Conservation (phyloP, 2,113 vertebrate genomes). For the Phycodurus eques region DNA sequence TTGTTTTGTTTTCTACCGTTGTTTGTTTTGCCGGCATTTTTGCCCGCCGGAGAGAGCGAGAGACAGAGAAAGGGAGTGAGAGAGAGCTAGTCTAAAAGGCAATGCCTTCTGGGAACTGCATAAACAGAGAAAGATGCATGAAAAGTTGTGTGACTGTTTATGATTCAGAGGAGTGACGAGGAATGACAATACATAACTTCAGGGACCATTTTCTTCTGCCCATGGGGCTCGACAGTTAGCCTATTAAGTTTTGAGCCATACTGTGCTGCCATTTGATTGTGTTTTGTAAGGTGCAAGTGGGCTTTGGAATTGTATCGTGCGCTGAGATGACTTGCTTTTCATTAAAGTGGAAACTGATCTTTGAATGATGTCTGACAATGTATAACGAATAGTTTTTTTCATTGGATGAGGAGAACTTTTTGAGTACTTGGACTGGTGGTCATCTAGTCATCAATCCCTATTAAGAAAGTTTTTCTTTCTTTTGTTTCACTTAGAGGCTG, state of each 20-base stretch:
- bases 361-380: not conserved
- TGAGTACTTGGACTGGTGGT: not conserved
- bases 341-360: not conserved
- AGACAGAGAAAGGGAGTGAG: constrained; percentile 34
- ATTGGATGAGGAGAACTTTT: constrained; percentile 30
- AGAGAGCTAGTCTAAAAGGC: constrained; percentile 60
- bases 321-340: constrained; percentile 17
- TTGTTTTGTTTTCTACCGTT: constrained; percentile 79
- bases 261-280: constrained; percentile 30
- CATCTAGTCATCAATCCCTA: not conserved
- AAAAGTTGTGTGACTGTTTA: constrained; percentile 73
- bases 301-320: constrained; percentile 30
- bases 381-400: constrained; percentile 30
- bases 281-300: constrained; percentile 34
- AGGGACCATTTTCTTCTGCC: constrained; percentile 46
- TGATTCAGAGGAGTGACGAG: constrained; percentile 67
- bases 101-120: constrained; percentile 73
- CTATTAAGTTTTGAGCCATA: constrained; percentile 45
- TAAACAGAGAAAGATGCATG: constrained; percentile 53
- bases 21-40: constrained; percentile 65
- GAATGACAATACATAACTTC: constrained; percentile 61
- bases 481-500: not conserved
- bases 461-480: not conserved
- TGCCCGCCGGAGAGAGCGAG: constrained; percentile 38
- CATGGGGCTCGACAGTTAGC: constrained; percentile 24